phyloP scores from a whole-genome alignment of 2,888 invertebrate species.

The Bursaphelenchus okinawaensis region DNA sequence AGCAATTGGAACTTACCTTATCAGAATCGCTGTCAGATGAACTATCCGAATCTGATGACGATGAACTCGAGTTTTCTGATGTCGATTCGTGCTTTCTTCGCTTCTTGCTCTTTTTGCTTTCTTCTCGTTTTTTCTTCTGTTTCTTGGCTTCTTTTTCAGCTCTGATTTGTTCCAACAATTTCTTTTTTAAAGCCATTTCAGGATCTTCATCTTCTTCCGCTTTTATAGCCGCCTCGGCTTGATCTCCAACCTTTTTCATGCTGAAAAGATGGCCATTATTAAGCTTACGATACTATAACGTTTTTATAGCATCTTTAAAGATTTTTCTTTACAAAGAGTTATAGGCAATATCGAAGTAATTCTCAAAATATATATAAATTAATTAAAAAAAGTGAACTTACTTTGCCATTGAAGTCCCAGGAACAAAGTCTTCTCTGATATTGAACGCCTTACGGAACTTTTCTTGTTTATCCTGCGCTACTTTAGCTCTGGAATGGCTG shows the following conservation, averaged over 20 bases:
- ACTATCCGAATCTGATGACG: conserved; percentile 9
- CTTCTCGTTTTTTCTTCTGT: conserved; percentile 21
- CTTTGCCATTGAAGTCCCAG: conserved; percentile 51
- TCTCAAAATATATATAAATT: background rate
- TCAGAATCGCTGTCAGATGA: background rate
- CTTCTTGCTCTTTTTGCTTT: conserved; percentile 20
- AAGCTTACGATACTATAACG: background rate
- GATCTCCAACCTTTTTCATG: conserved; percentile 37
- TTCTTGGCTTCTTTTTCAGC: conserved; percentile 12
- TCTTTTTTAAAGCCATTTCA: conserved; percentile 34
- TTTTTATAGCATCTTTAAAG: conserved; percentile 3
- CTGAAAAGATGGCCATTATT: conserved; percentile 22
- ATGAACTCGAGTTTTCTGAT: conserved; percentile 7
- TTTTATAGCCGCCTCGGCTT: conserved; percentile 17
- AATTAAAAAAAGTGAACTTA: conserved; percentile 16
- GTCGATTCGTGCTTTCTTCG: conserved; percentile 6
- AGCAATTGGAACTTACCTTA: background rate
- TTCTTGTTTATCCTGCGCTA: conserved; percentile 38
- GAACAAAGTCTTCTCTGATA: conserved; percentile 45
- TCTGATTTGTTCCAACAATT: conserved; percentile 25
- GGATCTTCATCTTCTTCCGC: conserved; percentile 37
- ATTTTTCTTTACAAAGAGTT: background rate
- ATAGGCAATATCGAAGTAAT: background rate
- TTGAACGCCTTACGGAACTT: conserved; percentile 49
- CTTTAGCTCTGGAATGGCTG: conserved; percentile 43